Conservation (phyloP, 2,888 invertebrate genomes). For the Orgyia antiqua region DNA sequence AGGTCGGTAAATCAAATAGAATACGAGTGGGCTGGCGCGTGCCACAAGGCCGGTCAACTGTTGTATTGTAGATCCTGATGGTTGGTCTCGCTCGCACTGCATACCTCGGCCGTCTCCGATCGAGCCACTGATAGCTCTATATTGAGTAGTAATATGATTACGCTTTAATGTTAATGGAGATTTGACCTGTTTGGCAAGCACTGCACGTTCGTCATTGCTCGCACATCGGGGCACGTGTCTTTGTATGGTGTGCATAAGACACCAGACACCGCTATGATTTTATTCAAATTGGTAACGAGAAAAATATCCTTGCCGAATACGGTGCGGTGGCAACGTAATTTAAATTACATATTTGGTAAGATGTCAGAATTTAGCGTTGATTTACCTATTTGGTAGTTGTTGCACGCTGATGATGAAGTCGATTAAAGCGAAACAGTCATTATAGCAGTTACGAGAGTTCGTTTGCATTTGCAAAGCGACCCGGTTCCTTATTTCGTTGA, state of each 20-base stretch:
- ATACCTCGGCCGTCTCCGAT: conserved; percentile 15
- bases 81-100: conserved; percentile 47
- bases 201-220: conserved; percentile 49
- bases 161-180: conserved; percentile 46
- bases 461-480: no score
- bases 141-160: conserved; percentile 50
- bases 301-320: conserved; percentile 44
- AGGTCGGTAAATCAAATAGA: conserved; percentile 58
- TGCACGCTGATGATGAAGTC: conserved; percentile 11
- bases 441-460: no score
- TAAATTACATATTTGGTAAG: conserved; percentile 52
- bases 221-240: conserved; percentile 48
- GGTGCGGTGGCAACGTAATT: conserved; percentile 38
- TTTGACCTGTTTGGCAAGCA: conserved; percentile 43
- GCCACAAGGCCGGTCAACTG: conserved; percentile 71
- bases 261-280: conserved; percentile 58
- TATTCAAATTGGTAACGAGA: conserved; percentile 52
- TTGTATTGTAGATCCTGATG: conserved; percentile 50
- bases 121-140: conserved; percentile 31
- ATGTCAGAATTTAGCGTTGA: conserved; percentile 41
- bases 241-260: conserved; percentile 43
- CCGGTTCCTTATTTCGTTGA: no score
- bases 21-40: conserved; percentile 50
- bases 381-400: conserved; percentile 26
- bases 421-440: conserved; percentile 1